Conservation (phyloP, 2,113 vertebrate species). For the Colistium nudipinnis region DNA sequence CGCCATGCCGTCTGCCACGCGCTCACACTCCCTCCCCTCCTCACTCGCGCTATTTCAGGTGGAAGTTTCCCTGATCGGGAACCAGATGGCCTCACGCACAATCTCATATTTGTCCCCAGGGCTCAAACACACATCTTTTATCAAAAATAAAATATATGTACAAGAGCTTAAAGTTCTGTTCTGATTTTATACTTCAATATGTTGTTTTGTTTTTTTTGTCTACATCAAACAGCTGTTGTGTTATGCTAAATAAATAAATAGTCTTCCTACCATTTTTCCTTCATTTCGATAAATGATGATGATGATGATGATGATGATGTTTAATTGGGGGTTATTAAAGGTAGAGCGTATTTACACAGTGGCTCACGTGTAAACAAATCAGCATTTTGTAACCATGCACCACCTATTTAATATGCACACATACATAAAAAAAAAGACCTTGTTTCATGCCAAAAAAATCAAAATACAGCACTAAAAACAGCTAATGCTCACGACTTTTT, state of each 20-base stretch:
- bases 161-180: conserved; percentile 13
- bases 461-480: neutral
- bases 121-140: conserved; percentile 25
- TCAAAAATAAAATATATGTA: conserved; percentile 38
- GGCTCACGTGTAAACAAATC: too few relatives aligned
- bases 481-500: neutral
- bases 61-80: conserved; percentile 43
- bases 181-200: conserved; percentile 27
- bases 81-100: conserved; percentile 39
- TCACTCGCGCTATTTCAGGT: conserved; percentile 51
- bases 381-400: too few relatives aligned
- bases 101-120: conserved; percentile 31
- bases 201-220: conserved; percentile 13
- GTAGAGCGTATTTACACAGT: neutral
- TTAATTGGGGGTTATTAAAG: neutral
- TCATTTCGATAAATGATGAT: too few relatives aligned
- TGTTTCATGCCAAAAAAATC: neutral
- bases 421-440: too few relatives aligned
- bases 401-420: too few relatives aligned
- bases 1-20: conserved; percentile 49
- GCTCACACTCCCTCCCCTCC: conserved; percentile 20
- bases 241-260: conserved; percentile 48
- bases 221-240: conserved; percentile 25
- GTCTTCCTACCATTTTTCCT: neutral
- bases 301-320: too few relatives aligned